These are phyloP conservation scores for Brachypteracias leptosomus DNA, from an alignment of 2,113 vertebrate species.

Conservation along the genomic window DNA sequence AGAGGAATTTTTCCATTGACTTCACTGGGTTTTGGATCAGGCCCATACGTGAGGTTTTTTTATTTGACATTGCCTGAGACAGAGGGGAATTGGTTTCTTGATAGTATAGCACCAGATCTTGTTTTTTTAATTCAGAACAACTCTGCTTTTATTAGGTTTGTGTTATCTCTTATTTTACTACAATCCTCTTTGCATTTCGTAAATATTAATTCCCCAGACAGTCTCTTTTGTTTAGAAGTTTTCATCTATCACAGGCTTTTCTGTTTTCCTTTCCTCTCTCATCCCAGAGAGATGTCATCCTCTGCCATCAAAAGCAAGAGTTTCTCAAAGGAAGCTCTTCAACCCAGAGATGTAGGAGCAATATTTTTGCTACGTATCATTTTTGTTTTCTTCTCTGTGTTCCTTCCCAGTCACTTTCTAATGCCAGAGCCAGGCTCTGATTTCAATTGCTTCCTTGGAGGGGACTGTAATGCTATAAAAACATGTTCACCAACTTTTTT, in stretches of 20 bases:
- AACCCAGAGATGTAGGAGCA: background rate
- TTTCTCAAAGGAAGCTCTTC: slow-evolving; percentile 1
- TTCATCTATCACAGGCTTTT: slow-evolving; percentile 25
- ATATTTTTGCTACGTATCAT: background rate
- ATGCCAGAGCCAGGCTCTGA: background rate
- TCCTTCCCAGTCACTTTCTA: slow-evolving; percentile 1
- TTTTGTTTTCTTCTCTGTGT: background rate
- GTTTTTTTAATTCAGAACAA: slow-evolving; percentile 27
- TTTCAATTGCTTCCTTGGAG: background rate
- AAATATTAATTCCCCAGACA: slow-evolving; percentile 48
- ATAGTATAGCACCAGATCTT: background rate
- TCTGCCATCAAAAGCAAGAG: slow-evolving; percentile 3
- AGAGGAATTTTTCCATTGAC: background rate
- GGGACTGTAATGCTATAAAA: background rate
- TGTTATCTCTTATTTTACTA: slow-evolving; percentile 46
- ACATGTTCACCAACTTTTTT: background rate
- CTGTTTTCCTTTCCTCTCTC: slow-evolving; percentile 3
- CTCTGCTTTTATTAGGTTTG: slow-evolving; percentile 26
- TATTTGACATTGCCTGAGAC: background rate
- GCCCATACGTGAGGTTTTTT: background rate
- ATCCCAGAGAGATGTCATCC: background rate
- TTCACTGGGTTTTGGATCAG: background rate
- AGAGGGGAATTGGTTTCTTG: background rate
- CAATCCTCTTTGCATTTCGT: slow-evolving; percentile 34
- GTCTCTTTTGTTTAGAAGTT: slow-evolving; percentile 27